Evolutionary conservation across 2,888 invertebrate genomes (phyloP).

Genomic region (Drosophila colorata): DNA sequence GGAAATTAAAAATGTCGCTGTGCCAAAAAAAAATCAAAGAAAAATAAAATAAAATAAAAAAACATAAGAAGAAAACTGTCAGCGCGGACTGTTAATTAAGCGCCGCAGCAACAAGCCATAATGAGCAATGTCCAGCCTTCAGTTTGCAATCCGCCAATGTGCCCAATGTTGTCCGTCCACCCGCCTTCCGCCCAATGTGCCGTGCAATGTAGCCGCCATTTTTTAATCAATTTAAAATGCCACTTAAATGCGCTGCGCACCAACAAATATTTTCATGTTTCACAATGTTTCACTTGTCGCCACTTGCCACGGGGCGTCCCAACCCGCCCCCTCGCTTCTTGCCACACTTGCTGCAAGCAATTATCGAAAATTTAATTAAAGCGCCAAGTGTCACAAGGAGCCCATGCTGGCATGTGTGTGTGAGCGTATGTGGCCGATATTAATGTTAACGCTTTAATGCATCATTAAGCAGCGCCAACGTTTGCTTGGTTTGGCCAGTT

Average conservation of each 20-base stretch:
- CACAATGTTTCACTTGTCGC: constrained; percentile 43
- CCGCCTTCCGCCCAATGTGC: not conserved
- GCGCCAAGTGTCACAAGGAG: constrained; percentile 69
- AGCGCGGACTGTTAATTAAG: constrained; percentile 68
- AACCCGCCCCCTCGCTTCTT: constrained; percentile 1
- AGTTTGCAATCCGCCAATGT: not conserved
- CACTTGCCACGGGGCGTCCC: constrained; percentile 8
- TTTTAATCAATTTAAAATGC: constrained; percentile 78
- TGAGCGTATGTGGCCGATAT: constrained; percentile 41
- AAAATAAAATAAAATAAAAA: not conserved
- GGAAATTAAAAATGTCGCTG: constrained; percentile 79
- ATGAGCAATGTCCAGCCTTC: constrained; percentile 40
- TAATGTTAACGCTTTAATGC: constrained; percentile 75
- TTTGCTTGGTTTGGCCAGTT: constrained; percentile 7
- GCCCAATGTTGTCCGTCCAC: not conserved
- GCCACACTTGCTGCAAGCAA: constrained; percentile 63
- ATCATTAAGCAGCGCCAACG: constrained; percentile 60
- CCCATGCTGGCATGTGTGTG: not conserved
- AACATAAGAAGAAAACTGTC: constrained; percentile 12
- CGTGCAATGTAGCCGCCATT: constrained; percentile 44
- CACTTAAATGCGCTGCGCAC: constrained; percentile 64
- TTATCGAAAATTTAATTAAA: constrained; percentile 81
- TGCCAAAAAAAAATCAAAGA: constrained; percentile 7
- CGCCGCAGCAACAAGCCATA: constrained; percentile 49
- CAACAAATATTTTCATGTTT: constrained; percentile 61